Percentiles rank a stretch among this genome's conserved stretches.
Conservation (phyloP, 2,888 invertebrate genomes). For the Hirtodrosophila confusa region DNA sequence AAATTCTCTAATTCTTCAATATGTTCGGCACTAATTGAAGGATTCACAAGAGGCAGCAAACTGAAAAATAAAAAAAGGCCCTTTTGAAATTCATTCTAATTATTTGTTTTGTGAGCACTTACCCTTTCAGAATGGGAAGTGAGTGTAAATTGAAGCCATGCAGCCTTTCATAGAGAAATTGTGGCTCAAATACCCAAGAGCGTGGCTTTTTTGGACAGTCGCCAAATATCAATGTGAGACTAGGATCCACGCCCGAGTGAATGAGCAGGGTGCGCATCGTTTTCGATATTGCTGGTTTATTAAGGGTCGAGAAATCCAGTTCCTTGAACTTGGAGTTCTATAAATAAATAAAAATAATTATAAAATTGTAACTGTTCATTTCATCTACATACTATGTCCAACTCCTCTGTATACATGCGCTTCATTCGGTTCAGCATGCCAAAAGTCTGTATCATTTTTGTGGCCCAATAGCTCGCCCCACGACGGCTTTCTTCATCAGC, state of each 20-base stretch:
- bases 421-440: slow-evolving; percentile 80
- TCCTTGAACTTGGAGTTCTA: slow-evolving; percentile 72
- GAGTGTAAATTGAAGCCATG: slow-evolving; percentile 68
- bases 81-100: neutral
- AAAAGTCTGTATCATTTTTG: slow-evolving; percentile 77
- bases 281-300: slow-evolving; percentile 69
- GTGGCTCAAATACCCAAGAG: slow-evolving; percentile 74
- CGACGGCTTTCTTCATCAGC: slow-evolving; percentile 51
- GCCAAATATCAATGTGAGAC: slow-evolving; percentile 79
- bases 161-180: slow-evolving; percentile 72
- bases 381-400: slow-evolving; percentile 70
- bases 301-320: slow-evolving; percentile 65
- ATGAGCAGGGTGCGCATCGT: slow-evolving; percentile 66
- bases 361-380: neutral
- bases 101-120: neutral
- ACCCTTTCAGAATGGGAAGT: slow-evolving; percentile 76
- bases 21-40: slow-evolving; percentile 61
- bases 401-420: slow-evolving; percentile 75
- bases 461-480: slow-evolving; percentile 83
- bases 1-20: slow-evolving; percentile 48
- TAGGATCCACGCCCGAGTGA: slow-evolving; percentile 72
- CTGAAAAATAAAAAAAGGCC: slow-evolving; percentile 42
- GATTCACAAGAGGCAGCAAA: slow-evolving; percentile 73
- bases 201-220: slow-evolving; percentile 77
- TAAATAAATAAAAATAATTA: slow-evolving; percentile 7